Base-by-base conservation (phyloP, 2,797 vertebrate species). In the Poliocrania exsul region DNA sequence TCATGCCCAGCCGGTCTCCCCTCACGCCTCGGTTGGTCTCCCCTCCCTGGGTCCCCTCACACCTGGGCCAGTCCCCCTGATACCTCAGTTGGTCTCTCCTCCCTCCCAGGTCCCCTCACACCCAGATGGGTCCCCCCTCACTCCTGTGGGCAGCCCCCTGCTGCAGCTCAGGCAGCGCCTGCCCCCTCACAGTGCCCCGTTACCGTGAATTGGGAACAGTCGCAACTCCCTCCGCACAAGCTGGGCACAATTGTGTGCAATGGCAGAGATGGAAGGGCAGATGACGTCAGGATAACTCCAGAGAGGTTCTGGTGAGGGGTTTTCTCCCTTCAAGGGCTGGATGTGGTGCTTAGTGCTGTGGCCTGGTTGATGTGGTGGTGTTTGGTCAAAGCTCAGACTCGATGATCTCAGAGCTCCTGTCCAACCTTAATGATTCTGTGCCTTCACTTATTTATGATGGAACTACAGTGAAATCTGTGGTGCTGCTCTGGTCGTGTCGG, bases 241-340 rank as follows among this genome's bases (percentile, higher is more conserved):
- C 17, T 0, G 31, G 5, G 26, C 67, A 3, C 9, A 10, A 9
- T 4, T 31, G 9, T 18, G 3, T 1, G 0, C 2, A 25, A 25
- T 23, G 25, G 53, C 12, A 16, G 17, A 28, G 35, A 3, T 0
- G 13, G 21, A 11, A 29, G 46, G 14, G 6, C 35, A 24, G 3
- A 3, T 2, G 18, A 26, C 38, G 8, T 2, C 3, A 13, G 7
- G 11, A 14, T 9, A 40, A 5, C 44, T 26, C 14, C 33, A 11
- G 2, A 23, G n/a, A 31, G 13, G 53, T 1, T 28, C 10, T 4
- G 5, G 14, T 13, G 8, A 1, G 24, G 28, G 4, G 29, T 31
- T 56, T 62, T 19, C 33, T 66, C 16, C 23, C 40, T 33, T 29
- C 24, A 35, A 9, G 8, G 47, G 35, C 9, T 33, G 21, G n/a